Percentiles rank a stretch among this genome's conserved stretches.
phyloP scores from a whole-genome alignment of 2,113 vertebrate species.

The Corydoras maculifer region DNA sequence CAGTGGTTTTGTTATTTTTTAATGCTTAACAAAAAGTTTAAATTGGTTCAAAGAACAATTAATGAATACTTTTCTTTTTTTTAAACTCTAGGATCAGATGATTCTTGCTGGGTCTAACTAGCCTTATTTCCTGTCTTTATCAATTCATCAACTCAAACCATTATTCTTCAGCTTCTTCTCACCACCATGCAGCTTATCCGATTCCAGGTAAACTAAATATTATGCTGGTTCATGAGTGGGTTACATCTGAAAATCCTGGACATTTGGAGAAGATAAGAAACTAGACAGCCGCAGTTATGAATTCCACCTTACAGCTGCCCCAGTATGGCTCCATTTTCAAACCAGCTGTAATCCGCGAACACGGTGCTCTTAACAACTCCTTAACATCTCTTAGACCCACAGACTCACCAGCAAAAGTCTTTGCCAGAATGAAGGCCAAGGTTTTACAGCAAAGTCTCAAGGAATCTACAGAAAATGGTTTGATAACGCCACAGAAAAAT shows the following conservation, averaged over 20 bases:
- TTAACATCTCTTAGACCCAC: not conserved
- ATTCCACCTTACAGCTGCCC: conserved; percentile 40
- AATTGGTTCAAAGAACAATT: no score
- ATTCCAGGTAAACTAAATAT: conserved; percentile 5
- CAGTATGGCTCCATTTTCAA: not conserved
- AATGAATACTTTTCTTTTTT: no score
- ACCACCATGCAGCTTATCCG: not conserved
- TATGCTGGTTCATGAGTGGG: conserved; percentile 1
- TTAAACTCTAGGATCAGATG: no score
- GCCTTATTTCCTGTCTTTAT: no score
- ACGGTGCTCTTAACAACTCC: conserved; percentile 33
- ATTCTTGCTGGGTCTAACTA: no score
- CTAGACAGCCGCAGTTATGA: conserved; percentile 14
- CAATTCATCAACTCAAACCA: no score
- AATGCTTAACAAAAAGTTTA: no score
- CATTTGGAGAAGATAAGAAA: not conserved
- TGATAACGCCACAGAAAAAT: not conserved
- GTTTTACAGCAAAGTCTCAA: conserved; percentile 38
- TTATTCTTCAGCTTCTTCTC: not conserved
- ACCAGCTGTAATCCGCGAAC: conserved; percentile 29
- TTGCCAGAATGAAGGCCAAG: conserved; percentile 63
- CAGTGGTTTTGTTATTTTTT: no score
- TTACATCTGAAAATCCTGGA: not conserved
- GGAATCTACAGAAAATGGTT: not conserved
- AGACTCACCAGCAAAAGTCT: conserved; percentile 64